Evolutionary conservation across 2,888 invertebrate species (phyloP).

Genomic region (Chloroclystis v-ata): DNA sequence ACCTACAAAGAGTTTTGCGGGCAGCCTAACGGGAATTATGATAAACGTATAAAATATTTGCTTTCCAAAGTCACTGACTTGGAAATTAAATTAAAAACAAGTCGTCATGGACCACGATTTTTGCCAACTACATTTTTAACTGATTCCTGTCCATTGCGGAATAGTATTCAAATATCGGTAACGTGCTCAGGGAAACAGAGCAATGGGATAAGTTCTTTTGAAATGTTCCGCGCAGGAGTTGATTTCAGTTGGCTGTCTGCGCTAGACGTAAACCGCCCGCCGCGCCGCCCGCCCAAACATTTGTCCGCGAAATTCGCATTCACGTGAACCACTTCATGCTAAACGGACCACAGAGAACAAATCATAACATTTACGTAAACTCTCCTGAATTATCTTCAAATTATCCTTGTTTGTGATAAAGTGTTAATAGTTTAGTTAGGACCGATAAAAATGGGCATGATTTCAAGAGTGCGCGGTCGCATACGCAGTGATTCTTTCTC

Average conservation of each 20-base stretch:
- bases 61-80: slow-evolving; percentile 63
- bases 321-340: slow-evolving; percentile 50
- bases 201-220: slow-evolving; percentile 32
- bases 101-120: slow-evolving; percentile 44
- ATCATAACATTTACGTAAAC: slow-evolving; percentile 23
- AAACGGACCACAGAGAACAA: slow-evolving; percentile 37
- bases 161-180: not conserved
- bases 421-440: slow-evolving; percentile 16
- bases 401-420: slow-evolving; percentile 17
- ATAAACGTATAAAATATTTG: slow-evolving; percentile 37
- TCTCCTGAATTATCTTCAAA: slow-evolving; percentile 8
- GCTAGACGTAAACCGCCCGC: slow-evolving; percentile 36
- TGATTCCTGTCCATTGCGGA: slow-evolving; percentile 30
- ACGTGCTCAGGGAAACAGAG: slow-evolving; percentile 13
- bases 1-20: no score
- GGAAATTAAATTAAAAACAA: slow-evolving; percentile 59
- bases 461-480: slow-evolving; percentile 82
- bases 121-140: slow-evolving; percentile 7
- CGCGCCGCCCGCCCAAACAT: slow-evolving; percentile 49
- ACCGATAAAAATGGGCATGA: slow-evolving; percentile 80
- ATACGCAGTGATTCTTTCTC: slow-evolving; percentile 81
- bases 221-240: slow-evolving; percentile 9
- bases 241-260: slow-evolving; percentile 31
- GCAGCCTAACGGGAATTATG: no score
- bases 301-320: slow-evolving; percentile 60